phyloP scores from a whole-genome alignment of 2,797 vertebrate genomes.

The Botia almorhae region DNA sequence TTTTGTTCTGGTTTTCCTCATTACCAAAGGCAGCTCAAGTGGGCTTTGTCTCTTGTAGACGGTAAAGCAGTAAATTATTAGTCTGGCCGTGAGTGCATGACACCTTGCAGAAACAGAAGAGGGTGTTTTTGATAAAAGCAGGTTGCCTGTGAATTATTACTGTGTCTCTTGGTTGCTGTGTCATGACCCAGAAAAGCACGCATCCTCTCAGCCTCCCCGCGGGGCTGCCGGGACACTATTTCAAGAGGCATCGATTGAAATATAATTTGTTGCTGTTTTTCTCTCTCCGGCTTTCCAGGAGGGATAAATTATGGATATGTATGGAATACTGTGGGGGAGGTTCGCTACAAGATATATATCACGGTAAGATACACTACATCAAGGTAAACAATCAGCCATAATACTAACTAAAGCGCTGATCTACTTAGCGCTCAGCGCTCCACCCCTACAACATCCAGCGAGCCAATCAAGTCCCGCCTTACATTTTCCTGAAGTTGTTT shows the following conservation, averaged over 20 bases:
- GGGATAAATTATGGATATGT: constrained; percentile 90
- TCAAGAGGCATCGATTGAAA: constrained; percentile 50
- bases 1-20: too few species aligned
- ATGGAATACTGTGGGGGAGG: constrained; percentile 91
- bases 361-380: constrained; percentile 74
- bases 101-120: not conserved
- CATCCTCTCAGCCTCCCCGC: constrained; percentile 28
- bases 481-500: too few species aligned
- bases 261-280: constrained; percentile 52
- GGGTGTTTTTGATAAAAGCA: constrained; percentile 27
- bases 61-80: not conserved
- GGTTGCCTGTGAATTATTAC: constrained; percentile 28
- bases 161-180: not conserved
- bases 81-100: constrained; percentile 8
- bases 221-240: constrained; percentile 31
- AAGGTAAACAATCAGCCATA: constrained; percentile 27
- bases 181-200: constrained; percentile 47
- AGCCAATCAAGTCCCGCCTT: too few species aligned
- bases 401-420: not conserved
- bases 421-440: constrained; percentile 3
- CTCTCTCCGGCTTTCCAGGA: constrained; percentile 70
- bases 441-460: too few species aligned
- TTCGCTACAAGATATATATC: constrained; percentile 89
- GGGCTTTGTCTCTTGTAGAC: too few species aligned
- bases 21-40: too few species aligned